Base-by-base conservation (phyloP, 2,888 invertebrate genomes). In the Athalia rosae region DNA sequence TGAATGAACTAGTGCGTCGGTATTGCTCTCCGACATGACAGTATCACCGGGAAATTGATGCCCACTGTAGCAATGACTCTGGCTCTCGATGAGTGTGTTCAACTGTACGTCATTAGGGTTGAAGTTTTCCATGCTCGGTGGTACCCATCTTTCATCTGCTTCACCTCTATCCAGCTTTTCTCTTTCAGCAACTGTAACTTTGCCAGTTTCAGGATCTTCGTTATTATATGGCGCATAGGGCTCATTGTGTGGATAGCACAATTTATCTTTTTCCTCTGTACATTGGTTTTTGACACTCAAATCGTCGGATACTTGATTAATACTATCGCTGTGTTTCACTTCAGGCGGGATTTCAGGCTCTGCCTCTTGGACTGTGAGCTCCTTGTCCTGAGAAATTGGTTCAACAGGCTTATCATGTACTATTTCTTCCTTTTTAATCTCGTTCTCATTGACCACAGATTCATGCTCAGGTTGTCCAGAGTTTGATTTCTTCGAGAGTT, bases 401-500 rank as follows among this genome's bases (percentile, higher is more conserved):
- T 78, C 73, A 79, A 76, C 43, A 6, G 71, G 59, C 66, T 78
- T 76, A 59, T 82, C 82, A 11, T 79, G 15, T 45, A 78, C 69
- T 67, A 71, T 77, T 81, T 85, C 88, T 62, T 85, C 85, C 67
- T 85, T 87, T 77, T 86, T 88, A 43, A 87, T 83, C 53, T 87
- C 86, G 61, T 86, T 85, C n/a, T 90, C 90, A 66, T 84, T 86
- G 79, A 89, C 87, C 8, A 83, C 82, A 11, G 87, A 81, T 74
- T 92, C 92, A 79, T 90, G 88, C 77, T 91, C 90, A 15, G 91
- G 85, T 82, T 91, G 93, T 77, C 92, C 92, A 58, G 91, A 87
- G 76, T 91, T 92, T 15, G 93, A 92, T 88, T 94, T 95, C 86
- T 95, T 94, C 50, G 92, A 91, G 84, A 95, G 91, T 85, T 94